These are phyloP conservation scores for Xerus rutilus DNA, from an alignment of 2,797 vertebrate genomes.

Conservation along the genomic window DNA sequence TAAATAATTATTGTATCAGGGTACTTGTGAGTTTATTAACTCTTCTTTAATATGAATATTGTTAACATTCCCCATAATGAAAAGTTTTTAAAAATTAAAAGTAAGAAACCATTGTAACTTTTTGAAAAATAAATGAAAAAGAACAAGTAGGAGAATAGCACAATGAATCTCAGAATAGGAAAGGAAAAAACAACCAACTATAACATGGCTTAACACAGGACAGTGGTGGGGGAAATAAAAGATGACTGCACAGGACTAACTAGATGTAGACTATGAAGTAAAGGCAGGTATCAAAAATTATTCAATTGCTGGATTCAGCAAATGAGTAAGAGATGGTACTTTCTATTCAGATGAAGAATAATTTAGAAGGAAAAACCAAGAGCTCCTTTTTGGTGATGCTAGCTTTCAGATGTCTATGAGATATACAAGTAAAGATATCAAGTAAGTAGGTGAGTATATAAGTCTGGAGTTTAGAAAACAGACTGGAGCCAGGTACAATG, in stretches of 20 bases:
- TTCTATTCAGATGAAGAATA: constrained; percentile 34
- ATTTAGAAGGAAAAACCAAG: constrained; percentile 25
- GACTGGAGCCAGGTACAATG: not conserved
- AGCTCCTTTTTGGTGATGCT: constrained; percentile 9
- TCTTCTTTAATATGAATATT: constrained; percentile 25
- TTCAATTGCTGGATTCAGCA: not conserved
- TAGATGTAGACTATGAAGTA: not conserved
- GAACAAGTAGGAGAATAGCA: not conserved
- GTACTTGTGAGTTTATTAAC: not conserved
- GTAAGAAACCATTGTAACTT: not conserved
- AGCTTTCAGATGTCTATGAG: not conserved
- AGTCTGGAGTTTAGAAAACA: not conserved
- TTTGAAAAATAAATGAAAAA: constrained; percentile 22
- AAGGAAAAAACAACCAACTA: not conserved
- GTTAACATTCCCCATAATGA: constrained; percentile 24
- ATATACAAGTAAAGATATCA: not conserved
- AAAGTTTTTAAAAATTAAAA: not conserved
- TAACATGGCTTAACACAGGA: not conserved
- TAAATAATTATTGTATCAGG: not conserved
- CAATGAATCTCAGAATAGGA: not conserved
- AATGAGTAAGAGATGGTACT: not conserved
- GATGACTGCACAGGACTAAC: not conserved
- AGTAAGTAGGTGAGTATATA: not conserved
- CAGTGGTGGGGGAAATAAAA: not conserved
- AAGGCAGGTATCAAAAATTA: not conserved